Conservation (phyloP, 2,888 invertebrate genomes). For the Spilarctia lutea region DNA sequence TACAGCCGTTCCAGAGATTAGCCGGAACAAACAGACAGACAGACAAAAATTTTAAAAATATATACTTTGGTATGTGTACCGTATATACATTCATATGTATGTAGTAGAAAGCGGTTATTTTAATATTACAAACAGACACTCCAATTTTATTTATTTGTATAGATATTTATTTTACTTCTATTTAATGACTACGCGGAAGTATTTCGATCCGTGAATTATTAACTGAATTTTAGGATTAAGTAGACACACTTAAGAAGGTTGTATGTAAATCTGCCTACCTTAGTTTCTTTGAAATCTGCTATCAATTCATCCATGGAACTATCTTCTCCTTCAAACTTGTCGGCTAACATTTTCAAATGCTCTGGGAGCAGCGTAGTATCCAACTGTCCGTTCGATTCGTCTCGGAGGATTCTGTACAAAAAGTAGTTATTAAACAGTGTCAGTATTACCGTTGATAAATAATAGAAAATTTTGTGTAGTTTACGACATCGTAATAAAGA, state of each 20-base stretch:
- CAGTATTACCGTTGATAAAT: neutral
- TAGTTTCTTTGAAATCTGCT: slow-evolving; percentile 73
- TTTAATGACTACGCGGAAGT: too few relatives aligned
- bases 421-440: neutral
- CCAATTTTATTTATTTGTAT: too few relatives aligned
- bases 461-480: too few relatives aligned
- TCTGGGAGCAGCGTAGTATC: slow-evolving; percentile 74
- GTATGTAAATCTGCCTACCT: slow-evolving; percentile 56
- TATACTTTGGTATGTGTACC: too few relatives aligned
- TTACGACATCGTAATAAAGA: too few relatives aligned
- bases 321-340: slow-evolving; percentile 73
- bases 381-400: slow-evolving; percentile 64
- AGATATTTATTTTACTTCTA: too few relatives aligned
- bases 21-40: too few relatives aligned
- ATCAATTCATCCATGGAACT: slow-evolving; percentile 63
- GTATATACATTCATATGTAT: too few relatives aligned
- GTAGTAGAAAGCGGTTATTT: too few relatives aligned
- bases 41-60: too few relatives aligned
- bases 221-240: neutral
- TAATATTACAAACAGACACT: too few relatives aligned
- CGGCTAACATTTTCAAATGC: slow-evolving; percentile 68
- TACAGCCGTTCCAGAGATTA: too few relatives aligned
- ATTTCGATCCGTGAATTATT: neutral
- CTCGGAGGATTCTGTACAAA: slow-evolving; percentile 67
- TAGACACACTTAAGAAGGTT: neutral